Base-by-base conservation (phyloP, 2,113 vertebrate species). In the Pseudonaja textilis region DNA sequence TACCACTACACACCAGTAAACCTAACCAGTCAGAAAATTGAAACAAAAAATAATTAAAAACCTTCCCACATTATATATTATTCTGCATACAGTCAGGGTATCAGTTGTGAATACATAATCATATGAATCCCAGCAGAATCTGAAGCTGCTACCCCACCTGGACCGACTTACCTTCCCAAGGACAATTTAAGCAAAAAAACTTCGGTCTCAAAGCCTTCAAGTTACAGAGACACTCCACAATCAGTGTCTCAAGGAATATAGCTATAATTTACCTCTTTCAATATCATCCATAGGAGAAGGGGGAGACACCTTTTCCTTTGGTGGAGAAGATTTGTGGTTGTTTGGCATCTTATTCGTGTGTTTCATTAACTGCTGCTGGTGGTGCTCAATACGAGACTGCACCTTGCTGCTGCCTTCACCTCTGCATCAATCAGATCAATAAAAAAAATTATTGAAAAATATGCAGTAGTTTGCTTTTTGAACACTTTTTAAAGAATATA, bases 341-440 rank as follows among this genome's bases (percentile, higher is more conserved):
- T 97, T 95, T 45, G 98, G 96, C 93, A 96, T 97, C 92, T 98
- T 99, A 92, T 90, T 93, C 89, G 96, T 94, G 93, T 98, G 97
- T 95, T 97, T 57, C 95, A 97, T 97, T 93, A 98, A 97, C 59
- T 98, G 98, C 81, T 98, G 97, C 29, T 98, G 95, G 94, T 98
- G 95, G 94, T 98, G 97, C 94, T 99, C 98, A 55, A 97, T 94
- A 47, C 96, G 98, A 94, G 98, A 98, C 87, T 99, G 99, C 95
- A 99, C 97, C 97, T 99, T 99, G 96, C 99, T 99, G 97, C 99
- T 99, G 93, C 99, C 99, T 96, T 99, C 99, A 90, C 98, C 98
- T 96, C 99, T 99, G 96, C 0, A 81, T 55, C 93, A 12, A 81
- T 55, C 93, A 14, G 57, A 95, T 89, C 92, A 91, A 20, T 93